These are phyloP conservation scores for Anolis apletophallus DNA, from an alignment of 2,797 vertebrate genomes.

Conservation along the genomic window DNA sequence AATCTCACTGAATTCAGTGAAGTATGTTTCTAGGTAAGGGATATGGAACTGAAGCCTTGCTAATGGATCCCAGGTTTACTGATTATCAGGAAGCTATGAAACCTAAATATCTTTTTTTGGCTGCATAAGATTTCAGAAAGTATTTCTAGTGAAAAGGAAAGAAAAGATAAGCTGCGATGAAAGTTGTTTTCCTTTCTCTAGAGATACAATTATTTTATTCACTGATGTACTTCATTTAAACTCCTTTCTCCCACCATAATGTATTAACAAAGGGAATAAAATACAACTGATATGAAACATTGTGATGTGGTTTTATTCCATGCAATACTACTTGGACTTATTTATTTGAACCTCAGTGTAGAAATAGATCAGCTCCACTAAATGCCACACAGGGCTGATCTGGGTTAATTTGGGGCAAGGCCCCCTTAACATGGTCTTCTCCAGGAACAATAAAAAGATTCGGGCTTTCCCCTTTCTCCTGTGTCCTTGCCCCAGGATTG, in stretches of 20 bases:
- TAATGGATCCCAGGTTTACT: background rate
- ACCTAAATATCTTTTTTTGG: slow-evolving; percentile 12
- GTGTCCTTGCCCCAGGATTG: too few relatives aligned
- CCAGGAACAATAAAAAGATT: too few relatives aligned
- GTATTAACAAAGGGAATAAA: slow-evolving; percentile 19
- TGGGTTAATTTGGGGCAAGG: too few relatives aligned
- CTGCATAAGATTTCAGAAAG: background rate
- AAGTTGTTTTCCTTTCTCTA: slow-evolving; percentile 13
- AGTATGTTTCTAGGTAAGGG: background rate
- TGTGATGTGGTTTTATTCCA: background rate
- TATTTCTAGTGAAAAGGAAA: slow-evolving; percentile 13
- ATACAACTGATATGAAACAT: slow-evolving; percentile 12
- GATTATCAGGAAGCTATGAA: background rate
- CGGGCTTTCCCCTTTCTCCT: too few relatives aligned
- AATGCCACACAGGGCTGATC: too few relatives aligned
- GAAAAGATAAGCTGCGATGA: slow-evolving; percentile 8
- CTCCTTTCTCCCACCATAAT: background rate
- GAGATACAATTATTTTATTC: slow-evolving; percentile 43
- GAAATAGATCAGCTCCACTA: too few relatives aligned
- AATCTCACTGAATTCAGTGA: background rate
- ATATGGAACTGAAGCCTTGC: background rate
- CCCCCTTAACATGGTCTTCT: too few relatives aligned
- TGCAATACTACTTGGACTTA: background rate
- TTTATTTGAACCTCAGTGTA: background rate
- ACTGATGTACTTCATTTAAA: background rate